Conservation (phyloP, 37 sponge, comb jelly and placozoan genomes). For the Tethya wilhelma region DNA sequence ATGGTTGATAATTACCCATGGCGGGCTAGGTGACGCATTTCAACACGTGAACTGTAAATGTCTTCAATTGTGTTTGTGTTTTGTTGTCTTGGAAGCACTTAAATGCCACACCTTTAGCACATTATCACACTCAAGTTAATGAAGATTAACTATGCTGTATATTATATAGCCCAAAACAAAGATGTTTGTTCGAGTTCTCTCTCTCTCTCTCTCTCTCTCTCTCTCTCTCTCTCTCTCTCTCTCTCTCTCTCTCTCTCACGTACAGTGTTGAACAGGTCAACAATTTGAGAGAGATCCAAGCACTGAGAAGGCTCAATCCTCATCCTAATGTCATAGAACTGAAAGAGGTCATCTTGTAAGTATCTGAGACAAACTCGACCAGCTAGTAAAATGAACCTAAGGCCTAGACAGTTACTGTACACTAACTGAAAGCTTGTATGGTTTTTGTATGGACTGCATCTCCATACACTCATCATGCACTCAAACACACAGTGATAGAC, state of each 20-base stretch:
- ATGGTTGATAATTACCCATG: no score
- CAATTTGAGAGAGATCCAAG: constrained; percentile 94
- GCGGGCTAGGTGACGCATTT: no score
- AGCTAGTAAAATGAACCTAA: no score
- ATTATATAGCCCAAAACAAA: background rate
- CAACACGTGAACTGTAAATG: no score
- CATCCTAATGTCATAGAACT: constrained; percentile 95
- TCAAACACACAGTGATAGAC: constrained; percentile 93
- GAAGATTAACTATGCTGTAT: no score
- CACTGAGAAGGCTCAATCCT: constrained; percentile 90
- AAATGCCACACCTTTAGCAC: background rate
- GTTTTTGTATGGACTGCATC: background rate
- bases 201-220: background rate
- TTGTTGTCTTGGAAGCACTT: no score
- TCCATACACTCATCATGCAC: no score
- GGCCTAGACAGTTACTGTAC: no score
- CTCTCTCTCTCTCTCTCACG: background rate
- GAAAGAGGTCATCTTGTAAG: constrained; percentile 96
- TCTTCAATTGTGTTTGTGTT: no score
- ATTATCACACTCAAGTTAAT: background rate
- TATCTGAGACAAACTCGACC: constrained; percentile 1
- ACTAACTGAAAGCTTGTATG: background rate
- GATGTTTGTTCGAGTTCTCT: background rate
- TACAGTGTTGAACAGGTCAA: constrained; percentile 92
- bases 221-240: constrained; percentile 3